phyloP scores from a whole-genome alignment of 2,797 vertebrate species.

The Gouania willdenowi region DNA sequence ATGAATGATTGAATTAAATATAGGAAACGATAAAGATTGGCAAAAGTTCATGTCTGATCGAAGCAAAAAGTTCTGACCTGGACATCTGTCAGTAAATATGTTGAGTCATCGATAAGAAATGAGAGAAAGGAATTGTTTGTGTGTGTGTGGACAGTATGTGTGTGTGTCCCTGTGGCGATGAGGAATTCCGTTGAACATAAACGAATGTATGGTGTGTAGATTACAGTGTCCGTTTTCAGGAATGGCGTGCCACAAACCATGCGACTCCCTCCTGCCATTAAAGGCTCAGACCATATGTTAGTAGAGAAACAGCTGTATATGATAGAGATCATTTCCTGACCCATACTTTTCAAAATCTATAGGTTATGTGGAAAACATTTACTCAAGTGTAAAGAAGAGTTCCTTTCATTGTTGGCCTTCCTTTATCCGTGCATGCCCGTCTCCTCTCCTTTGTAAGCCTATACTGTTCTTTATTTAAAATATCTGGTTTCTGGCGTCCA shows the following conservation, averaged over 20 bases:
- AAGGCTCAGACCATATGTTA: no score
- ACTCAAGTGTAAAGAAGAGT: conserved; percentile 8
- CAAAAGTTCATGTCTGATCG: no score
- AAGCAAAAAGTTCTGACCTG: no score
- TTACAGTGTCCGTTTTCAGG: conserved; percentile 1
- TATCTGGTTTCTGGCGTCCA: not conserved
- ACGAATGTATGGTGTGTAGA: no score
- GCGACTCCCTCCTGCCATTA: not conserved
- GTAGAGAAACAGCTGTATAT: conserved; percentile 14
- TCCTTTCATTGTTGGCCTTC: conserved; percentile 2
- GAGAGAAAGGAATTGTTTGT: no score
- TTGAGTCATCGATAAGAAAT: no score
- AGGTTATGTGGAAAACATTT: not conserved
- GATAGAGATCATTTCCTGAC: conserved; percentile 7
- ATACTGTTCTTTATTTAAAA: not conserved
- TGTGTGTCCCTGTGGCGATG: no score
- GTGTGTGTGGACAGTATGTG: no score
- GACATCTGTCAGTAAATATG: no score
- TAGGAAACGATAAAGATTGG: no score
- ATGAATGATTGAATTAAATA: no score
- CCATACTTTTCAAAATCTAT: not conserved
- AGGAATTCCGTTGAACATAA: no score
- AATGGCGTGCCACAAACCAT: conserved; percentile 5
- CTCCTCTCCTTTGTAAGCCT: not conserved
- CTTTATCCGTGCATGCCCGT: not conserved